A percentile compares a stretch with the other conserved stretches of the same genome.
Evolutionary conservation across 2,888 invertebrate genomes (phyloP).

Genomic region (Hyposoter didymator): DNA sequence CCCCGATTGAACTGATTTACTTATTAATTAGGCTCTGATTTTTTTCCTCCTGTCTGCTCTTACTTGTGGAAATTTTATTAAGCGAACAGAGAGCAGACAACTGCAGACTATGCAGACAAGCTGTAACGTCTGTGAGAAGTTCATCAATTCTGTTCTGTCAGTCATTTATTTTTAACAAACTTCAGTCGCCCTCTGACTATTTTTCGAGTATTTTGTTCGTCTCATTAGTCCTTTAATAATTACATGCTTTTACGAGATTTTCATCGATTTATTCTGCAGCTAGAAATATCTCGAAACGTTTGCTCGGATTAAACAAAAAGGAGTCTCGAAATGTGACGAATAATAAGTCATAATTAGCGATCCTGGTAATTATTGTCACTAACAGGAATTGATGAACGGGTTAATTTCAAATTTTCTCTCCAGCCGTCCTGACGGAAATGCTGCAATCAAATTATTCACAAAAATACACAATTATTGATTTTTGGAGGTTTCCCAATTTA

Average conservation of each 20-base stretch:
- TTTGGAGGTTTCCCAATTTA: no score
- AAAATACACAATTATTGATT: no score
- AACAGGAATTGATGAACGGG: no score
- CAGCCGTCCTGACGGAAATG: no score
- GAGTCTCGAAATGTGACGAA: background rate
- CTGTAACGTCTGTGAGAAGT: conserved; percentile 15
- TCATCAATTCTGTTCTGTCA: conserved; percentile 39
- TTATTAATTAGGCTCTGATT: conserved; percentile 11
- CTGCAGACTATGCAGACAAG: conserved; percentile 13
- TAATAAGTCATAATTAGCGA: no score
- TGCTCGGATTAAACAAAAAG: background rate
- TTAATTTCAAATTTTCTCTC: no score
- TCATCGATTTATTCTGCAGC: background rate
- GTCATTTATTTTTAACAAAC: conserved; percentile 29
- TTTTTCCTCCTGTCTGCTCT: background rate
- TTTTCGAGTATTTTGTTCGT: background rate
- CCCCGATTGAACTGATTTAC: conserved; percentile 40
- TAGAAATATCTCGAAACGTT: background rate
- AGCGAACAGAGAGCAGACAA: background rate
- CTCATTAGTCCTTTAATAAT: background rate
- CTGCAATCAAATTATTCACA: no score
- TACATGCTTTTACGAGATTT: background rate
- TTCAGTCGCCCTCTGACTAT: conserved; percentile 18
- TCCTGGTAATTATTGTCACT: no score
- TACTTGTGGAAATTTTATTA: background rate